These are phyloP conservation scores for Glaucopsyche alexis DNA, from an alignment of 2,888 invertebrate genomes.

Conservation along the genomic window DNA sequence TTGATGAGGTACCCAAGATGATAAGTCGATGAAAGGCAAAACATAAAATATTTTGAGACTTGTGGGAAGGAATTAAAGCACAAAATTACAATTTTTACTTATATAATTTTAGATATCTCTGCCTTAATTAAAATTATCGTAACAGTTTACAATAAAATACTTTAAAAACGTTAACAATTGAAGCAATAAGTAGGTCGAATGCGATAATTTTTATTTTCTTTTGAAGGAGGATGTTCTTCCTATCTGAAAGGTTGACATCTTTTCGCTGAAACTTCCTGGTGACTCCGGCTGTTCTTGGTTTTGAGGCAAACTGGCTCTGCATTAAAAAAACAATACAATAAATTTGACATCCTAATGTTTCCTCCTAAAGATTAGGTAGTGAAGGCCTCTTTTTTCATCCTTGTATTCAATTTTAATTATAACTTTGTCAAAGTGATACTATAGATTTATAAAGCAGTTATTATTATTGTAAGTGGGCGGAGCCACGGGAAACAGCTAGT, in stretches of 20 bases:
- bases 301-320: constrained; percentile 33
- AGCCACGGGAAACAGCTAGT: too few relatives aligned
- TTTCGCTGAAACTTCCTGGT: constrained; percentile 63
- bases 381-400: too few relatives aligned
- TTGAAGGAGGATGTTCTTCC: constrained; percentile 62
- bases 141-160: constrained; percentile 5
- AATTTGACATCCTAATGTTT: too few relatives aligned
- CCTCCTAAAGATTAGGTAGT: too few relatives aligned
- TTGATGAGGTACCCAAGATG: too few relatives aligned
- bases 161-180: neutral
- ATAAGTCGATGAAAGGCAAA: too few relatives aligned
- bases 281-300: constrained; percentile 49
- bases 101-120: neutral
- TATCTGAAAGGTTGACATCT: constrained; percentile 59
- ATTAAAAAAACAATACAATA: constrained; percentile 17
- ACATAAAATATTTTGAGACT: too few relatives aligned
- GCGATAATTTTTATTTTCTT: constrained; percentile 28
- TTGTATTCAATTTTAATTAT: too few relatives aligned
- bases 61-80: neutral
- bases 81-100: neutral
- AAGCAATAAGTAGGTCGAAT: neutral
- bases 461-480: too few relatives aligned
- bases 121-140: neutral
- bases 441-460: too few relatives aligned
- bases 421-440: too few relatives aligned